Percentiles rank a stretch among this genome's conserved stretches.
Conservation (phyloP, 2,797 vertebrate species). For the Sebastiscus albofasciatus region DNA sequence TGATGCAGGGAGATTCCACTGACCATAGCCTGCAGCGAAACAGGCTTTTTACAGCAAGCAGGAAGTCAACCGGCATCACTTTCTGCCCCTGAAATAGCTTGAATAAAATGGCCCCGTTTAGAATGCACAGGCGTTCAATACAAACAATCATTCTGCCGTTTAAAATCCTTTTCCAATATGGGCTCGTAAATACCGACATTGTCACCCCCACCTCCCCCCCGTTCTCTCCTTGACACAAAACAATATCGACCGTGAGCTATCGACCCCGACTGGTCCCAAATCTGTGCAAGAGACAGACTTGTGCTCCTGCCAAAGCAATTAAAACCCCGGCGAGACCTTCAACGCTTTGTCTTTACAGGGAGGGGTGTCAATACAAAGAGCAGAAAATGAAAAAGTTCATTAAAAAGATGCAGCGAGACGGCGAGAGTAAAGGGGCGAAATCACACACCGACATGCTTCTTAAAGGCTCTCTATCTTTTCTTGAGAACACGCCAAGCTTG, state of each 20-base stretch:
- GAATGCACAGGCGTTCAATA: slow-evolving; percentile 55
- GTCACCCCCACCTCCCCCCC: neutral
- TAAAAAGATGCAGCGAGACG: slow-evolving; percentile 28
- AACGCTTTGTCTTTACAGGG: slow-evolving; percentile 39
- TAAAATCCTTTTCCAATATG: slow-evolving; percentile 64
- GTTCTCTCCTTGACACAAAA: slow-evolving; percentile 61
- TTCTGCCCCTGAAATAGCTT: slow-evolving; percentile 35
- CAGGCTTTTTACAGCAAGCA: slow-evolving; percentile 26
- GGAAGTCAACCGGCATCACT: slow-evolving; percentile 37
- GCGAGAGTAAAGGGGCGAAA: slow-evolving; percentile 13
- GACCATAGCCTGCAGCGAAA: slow-evolving; percentile 31
- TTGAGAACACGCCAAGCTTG: neutral
- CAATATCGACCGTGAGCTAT: slow-evolving; percentile 67
- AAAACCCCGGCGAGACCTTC: slow-evolving; percentile 48
- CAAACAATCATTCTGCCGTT: slow-evolving; percentile 59
- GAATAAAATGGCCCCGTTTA: slow-evolving; percentile 48
- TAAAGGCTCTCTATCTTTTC: neutral
- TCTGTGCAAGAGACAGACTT: slow-evolving; percentile 50
- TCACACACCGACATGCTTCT: slow-evolving; percentile 4
- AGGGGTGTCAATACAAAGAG: slow-evolving; percentile 27
- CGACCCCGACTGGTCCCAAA: slow-evolving; percentile 56
- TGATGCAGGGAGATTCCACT: slow-evolving; percentile 15
- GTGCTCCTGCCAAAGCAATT: slow-evolving; percentile 69
- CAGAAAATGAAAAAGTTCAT: slow-evolving; percentile 37
- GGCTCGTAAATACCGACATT: slow-evolving; percentile 54